Evolutionary conservation across 2,797 vertebrate species (phyloP).

Genomic region (Argya squamiceps): DNA sequence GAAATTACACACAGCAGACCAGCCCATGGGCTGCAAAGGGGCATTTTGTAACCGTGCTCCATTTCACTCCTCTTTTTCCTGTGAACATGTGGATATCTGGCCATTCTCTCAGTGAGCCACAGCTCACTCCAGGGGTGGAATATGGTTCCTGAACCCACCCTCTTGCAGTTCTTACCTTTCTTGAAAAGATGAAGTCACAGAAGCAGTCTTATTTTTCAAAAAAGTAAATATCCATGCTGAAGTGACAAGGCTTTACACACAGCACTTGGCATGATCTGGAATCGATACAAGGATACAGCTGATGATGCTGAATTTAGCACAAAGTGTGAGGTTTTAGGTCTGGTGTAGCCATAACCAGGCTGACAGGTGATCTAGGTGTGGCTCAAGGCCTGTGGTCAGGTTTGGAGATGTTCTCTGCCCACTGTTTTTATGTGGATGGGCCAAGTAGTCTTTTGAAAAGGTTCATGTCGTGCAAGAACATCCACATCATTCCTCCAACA

Average conservation of each 20-base stretch:
- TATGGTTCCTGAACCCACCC: neutral
- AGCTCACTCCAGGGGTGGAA: neutral
- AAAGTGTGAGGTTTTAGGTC: neutral
- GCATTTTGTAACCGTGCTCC: neutral
- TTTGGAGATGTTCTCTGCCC: neutral
- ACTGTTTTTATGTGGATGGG: neutral
- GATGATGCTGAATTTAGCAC: slow-evolving; percentile 22
- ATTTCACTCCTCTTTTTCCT: neutral
- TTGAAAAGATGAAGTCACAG: slow-evolving; percentile 18
- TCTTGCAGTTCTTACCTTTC: slow-evolving; percentile 25
- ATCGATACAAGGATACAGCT: neutral
- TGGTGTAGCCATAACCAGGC: neutral
- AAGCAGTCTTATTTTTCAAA: neutral
- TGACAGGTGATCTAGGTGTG: neutral
- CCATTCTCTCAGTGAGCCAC: neutral
- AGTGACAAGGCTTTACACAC: neutral
- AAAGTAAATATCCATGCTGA: neutral
- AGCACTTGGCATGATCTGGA: neutral
- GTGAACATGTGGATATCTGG: neutral
- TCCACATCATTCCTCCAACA: neutral
- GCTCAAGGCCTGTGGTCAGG: neutral
- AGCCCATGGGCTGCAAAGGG: neutral
- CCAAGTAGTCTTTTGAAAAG: neutral
- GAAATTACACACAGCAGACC: neutral
- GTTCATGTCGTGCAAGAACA: accelerated